Conservation (phyloP, 2,113 vertebrate genomes). For the Poeciliopsis prolifica region DNA sequence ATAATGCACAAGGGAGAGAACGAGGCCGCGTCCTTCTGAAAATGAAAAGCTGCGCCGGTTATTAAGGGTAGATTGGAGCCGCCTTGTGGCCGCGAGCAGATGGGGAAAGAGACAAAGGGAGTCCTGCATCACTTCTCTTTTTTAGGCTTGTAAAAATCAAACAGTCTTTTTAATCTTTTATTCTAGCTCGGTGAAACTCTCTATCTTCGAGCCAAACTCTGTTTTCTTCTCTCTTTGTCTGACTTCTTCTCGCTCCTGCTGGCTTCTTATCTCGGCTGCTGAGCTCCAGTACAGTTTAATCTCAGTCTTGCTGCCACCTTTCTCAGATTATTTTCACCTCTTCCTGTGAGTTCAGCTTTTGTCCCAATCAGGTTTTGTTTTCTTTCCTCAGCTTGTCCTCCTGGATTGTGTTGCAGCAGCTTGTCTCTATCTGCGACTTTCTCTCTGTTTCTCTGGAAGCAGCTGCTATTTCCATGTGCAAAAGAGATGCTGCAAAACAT, state of each 20-base stretch:
- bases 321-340: not conserved
- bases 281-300: conserved; percentile 36
- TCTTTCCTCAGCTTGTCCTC: not conserved
- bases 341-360: not conserved
- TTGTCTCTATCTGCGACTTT: not conserved
- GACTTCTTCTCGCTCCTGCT: conserved; percentile 7
- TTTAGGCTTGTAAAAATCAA: conserved; percentile 51
- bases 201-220: conserved; percentile 41
- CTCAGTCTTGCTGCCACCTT: conserved; percentile 12
- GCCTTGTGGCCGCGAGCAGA: conserved; percentile 22
- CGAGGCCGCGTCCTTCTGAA: conserved; percentile 26
- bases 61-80: conserved; percentile 35
- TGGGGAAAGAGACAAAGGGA: not conserved
- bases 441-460: not conserved
- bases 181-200: conserved; percentile 29
- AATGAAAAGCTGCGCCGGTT: conserved; percentile 54
- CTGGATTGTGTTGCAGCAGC: not conserved
- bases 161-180: conserved; percentile 51
- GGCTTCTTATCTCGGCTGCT: conserved; percentile 36
- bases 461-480: not conserved
- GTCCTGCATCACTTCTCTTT: conserved; percentile 45
- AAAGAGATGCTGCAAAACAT: not conserved
- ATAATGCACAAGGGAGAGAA: conserved; percentile 52
- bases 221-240: conserved; percentile 12
- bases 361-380: not conserved